Evolutionary conservation across 2,113 vertebrate species (phyloP).

Genomic region (mouse (Mus musculus)): GRCm39 chr15:11926501-11927000

Average conservation of each 20-base stretch:
- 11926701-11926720: not conserved
- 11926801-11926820: not conserved
- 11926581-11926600: not conserved
- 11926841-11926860: not conserved
- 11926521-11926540: not conserved
- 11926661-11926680: too few relatives aligned
- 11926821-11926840: not conserved
- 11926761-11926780: not conserved
- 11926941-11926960: not conserved
- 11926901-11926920: not conserved
- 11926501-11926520: too few relatives aligned
- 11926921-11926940: not conserved
- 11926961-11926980: slow-evolving; percentile 20
- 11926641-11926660: not conserved
- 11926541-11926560: not conserved
- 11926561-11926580: not conserved
- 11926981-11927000: not conserved
- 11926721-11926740: not conserved
- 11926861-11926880: not conserved
- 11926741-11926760: not conserved
- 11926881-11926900: not conserved
- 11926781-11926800: not conserved
- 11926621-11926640: not conserved
- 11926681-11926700: not conserved
- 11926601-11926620: not conserved